Conservation (phyloP, 2,888 invertebrate species). For the Drosophila neutralis region DNA sequence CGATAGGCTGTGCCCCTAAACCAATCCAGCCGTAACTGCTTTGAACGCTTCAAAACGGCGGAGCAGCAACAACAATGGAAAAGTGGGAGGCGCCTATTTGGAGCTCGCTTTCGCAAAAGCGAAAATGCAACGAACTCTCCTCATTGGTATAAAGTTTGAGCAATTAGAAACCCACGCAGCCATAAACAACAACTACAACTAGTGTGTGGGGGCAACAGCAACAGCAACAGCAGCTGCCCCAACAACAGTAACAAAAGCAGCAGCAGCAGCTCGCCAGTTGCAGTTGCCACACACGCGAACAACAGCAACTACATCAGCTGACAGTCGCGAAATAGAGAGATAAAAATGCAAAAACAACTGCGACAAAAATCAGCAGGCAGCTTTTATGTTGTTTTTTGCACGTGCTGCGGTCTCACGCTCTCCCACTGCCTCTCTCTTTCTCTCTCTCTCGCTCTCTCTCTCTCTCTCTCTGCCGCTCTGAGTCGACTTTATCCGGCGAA, state of each 20-base stretch:
- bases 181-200: conserved; percentile 76
- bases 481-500: conserved; percentile 74
- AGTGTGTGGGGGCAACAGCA: conserved; percentile 50
- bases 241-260: conserved; percentile 20
- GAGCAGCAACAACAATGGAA: conserved; percentile 55
- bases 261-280: conserved; percentile 35
- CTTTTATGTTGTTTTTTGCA: conserved; percentile 77
- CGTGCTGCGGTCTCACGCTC: conserved; percentile 67
- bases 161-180: conserved; percentile 84
- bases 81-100: conserved; percentile 83
- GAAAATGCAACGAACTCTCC: conserved; percentile 80
- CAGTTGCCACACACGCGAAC: conserved; percentile 45
- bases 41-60: conserved; percentile 35
- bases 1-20: conserved; percentile 16
- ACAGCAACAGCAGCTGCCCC: conserved; percentile 36
- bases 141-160: conserved; percentile 81
- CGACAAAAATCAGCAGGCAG: conserved; percentile 54
- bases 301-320: conserved; percentile 51
- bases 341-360: conserved; percentile 51
- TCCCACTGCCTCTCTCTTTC: conserved; percentile 33
- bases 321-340: conserved; percentile 50
- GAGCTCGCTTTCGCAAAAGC: conserved; percentile 71
- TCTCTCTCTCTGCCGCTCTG: conserved; percentile 38
- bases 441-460: conserved; percentile 24
- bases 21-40: conserved; percentile 52